Evolutionary conservation across 1,140 invertebrate genomes (phyloP), one percentile per base, ranked within the genome.

Genomic region (Pinna nobilis): DNA sequence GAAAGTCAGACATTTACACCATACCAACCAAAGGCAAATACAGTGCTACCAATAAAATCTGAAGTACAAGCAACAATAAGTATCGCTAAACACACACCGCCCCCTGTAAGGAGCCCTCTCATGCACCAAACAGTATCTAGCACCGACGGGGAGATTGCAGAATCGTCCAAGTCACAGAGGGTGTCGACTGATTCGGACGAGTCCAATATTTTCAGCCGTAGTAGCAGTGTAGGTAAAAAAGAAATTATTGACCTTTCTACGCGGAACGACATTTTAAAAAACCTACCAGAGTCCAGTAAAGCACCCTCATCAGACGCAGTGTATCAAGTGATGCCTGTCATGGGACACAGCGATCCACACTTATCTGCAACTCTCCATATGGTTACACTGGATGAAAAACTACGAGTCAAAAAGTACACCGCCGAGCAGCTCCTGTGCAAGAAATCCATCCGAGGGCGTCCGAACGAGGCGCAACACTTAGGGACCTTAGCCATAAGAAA

Each of bases 401-500:
- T 25, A 25, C 53, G 51, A 32, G 53, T 73, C n/a, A 59, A 55
- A 18, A 59, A 65, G 33, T 73, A 49, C 60, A 70, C 32, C 23
- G 69, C 73, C 7, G 67, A 74, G 0, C 70, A 78, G n/a, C 65
- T 81, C n/a, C 68, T 81, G 13, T 63, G 63, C 32, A 76, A 75
- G 59, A 78, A 78, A 25, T 50, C 44, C 2, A 57, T 70, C 25
- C 60, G 74, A 18, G 68, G 73, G 0, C 47, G 63, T 20, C 79
- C 79, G 23, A 76, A 67, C 20, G 74, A 78, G 51, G 76, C 76
- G 1, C 79, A 81, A 47, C 66, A 74, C 25, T 37, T 81, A 28
- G 79, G 79, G 11, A 65, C 72, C 9, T 55, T 77, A 37, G 49
- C 77, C n/a, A 76, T 81, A 6, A 49, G 79, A 25, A 77, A 78